A percentile compares a stretch with the other conserved stretches of the same genome.
phyloP scores from a whole-genome alignment of 2,113 vertebrate genomes.

The Eretmochelys imbricata region DNA sequence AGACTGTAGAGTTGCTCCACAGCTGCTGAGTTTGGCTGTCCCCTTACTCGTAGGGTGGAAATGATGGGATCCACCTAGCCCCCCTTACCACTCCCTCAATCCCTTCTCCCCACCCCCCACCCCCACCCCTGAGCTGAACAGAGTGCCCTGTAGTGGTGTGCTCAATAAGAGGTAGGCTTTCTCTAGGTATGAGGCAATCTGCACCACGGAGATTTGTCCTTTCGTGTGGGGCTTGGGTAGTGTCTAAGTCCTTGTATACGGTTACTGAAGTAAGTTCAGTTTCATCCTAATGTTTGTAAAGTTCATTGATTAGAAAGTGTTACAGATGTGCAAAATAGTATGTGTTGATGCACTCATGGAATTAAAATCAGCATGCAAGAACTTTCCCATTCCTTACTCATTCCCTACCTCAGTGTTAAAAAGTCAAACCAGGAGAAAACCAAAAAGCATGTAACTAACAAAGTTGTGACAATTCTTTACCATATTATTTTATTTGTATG shows the following conservation, averaged over 20 bases:
- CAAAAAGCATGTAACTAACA: not conserved
- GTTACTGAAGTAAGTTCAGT: not conserved
- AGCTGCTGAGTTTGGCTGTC: not conserved
- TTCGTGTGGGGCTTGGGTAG: not conserved
- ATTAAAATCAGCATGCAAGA: not conserved
- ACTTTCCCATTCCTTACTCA: not conserved
- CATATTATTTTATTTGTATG: not conserved
- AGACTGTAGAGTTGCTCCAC: not conserved
- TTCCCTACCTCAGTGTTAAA: not conserved
- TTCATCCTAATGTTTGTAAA: not conserved
- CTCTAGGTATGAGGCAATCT: not conserved
- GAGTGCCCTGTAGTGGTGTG: accelerated
- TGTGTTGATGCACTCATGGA: not conserved
- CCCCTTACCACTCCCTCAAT: not conserved
- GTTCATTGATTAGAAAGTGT: not conserved
- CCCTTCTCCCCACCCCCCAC: not conserved
- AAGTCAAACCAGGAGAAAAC: not conserved
- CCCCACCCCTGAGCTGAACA: accelerated
- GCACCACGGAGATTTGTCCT: not conserved
- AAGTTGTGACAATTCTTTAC: not conserved
- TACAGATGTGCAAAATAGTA: not conserved
- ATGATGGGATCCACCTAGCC: not conserved
- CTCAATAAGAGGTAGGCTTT: not conserved
- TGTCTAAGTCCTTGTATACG: not conserved
- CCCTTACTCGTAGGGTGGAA: not conserved